Base-by-base conservation (phyloP, 2,113 vertebrate genomes). In the Gavia stellata region DNA sequence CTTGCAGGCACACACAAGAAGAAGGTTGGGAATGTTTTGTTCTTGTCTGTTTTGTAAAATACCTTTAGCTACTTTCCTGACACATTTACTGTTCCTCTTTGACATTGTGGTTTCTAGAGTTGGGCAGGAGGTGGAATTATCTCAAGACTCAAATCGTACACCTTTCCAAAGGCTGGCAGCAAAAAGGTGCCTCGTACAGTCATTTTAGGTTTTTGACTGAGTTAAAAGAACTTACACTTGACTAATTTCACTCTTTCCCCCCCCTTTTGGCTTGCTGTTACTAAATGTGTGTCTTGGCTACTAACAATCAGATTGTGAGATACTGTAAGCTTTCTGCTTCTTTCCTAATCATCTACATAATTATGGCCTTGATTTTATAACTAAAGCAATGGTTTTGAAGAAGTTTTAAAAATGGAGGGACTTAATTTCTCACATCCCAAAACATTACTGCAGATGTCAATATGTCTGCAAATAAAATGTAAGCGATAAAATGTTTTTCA, bases 101-200 rank as follows among this genome's bases (percentile, higher is more conserved):
- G 97, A 98, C 97, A 52, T 98, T 99, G 91, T 98, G 98, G 94
- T 99, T 99, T 99, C 97, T 97, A 99, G 99, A 98, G 67, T 91
- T 98, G 85, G 98, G 97, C 98, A 89, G 97, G 98, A 75, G 98
- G 97, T 98, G 98, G 98, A 98, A 96, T 99, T 96, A 86, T 99
- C 98, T 97, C 98, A 97, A 99, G 96, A 98, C 26, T 99, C 98
- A 99, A 97, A 98, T 98, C 98, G 61, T 98, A 98, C 98, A 98
- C 98, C 97, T 98, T 99, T 96, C 98, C 98, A 97, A 99, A 98
- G 97, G 86, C 98, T 61, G 98, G 98, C 97, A 95, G 96, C 92
- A 98, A 97, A 98, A 99, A 99, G 99, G 99, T 99, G 98, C 98
- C 94, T 97, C 86, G 96, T 90, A 88, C 9, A 47, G 78, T 92